Evolutionary conservation across 2,888 invertebrate species (phyloP).

Genomic region (Yponomeuta evonymella): DNA sequence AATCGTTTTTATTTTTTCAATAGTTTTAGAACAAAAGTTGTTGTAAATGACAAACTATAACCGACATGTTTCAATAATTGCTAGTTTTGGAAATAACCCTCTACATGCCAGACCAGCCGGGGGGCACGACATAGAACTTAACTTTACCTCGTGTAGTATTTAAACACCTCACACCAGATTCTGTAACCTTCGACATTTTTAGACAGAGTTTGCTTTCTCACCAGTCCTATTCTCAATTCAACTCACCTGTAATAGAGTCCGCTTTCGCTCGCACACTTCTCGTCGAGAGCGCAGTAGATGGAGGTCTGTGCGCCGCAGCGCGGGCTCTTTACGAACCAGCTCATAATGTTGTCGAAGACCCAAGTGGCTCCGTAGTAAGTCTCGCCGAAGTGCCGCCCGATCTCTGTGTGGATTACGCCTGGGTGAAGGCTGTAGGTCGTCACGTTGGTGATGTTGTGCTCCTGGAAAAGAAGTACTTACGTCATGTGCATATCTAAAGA

Average conservation of each 20-base stretch:
- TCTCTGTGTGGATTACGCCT: constrained; percentile 79
- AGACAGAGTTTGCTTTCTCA: neutral
- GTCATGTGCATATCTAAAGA: too few relatives aligned
- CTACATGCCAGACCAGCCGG: neutral
- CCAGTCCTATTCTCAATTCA: neutral
- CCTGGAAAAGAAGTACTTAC: constrained; percentile 31
- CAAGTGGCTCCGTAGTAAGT: constrained; percentile 45
- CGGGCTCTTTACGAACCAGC: constrained; percentile 71
- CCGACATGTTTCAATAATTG: too few relatives aligned
- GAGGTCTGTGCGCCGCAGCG: constrained; percentile 84
- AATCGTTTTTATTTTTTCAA: too few relatives aligned
- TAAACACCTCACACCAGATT: too few relatives aligned
- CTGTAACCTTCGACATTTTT: too few relatives aligned
- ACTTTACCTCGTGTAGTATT: too few relatives aligned
- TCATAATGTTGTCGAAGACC: constrained; percentile 45
- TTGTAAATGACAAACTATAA: neutral
- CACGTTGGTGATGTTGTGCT: constrained; percentile 57
- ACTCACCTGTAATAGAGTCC: constrained; percentile 73
- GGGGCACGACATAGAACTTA: too few relatives aligned
- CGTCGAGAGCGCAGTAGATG: constrained; percentile 81
- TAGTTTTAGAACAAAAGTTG: neutral
- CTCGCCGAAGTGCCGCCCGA: constrained; percentile 75
- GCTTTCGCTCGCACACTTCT: constrained; percentile 73
- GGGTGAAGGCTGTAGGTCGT: constrained; percentile 79
- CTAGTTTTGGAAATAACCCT: too few relatives aligned